Conservation (phyloP, 2,113 vertebrate species). For the Platanista minor region DNA sequence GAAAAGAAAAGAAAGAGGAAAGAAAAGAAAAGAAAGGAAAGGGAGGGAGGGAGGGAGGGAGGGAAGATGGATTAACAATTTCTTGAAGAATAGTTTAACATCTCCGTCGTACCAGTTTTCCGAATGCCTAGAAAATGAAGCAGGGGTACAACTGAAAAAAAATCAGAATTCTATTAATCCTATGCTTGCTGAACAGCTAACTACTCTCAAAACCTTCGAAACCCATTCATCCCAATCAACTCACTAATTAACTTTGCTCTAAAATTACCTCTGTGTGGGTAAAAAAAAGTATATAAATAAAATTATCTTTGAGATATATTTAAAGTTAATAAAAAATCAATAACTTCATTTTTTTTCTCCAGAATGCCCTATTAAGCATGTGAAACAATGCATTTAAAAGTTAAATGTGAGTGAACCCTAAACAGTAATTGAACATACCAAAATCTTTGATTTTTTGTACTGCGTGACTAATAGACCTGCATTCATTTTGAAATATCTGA, state of each 20-base stretch:
- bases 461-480: conserved; percentile 72
- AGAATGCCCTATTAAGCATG: conserved; percentile 49
- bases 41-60: background rate
- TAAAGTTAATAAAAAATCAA: conserved; percentile 44
- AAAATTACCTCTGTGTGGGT: background rate
- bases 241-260: background rate
- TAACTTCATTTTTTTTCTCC: conserved; percentile 29
- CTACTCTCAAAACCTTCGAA: background rate
- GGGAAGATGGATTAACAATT: background rate
- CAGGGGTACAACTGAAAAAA: background rate
- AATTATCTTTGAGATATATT: conserved; percentile 23
- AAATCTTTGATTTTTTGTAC: conserved; percentile 59
- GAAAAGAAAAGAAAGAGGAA: background rate
- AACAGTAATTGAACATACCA: conserved; percentile 35
- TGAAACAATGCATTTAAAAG: conserved; percentile 33
- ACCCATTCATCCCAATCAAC: background rate
- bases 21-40: background rate
- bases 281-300: conserved; percentile 18
- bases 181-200: background rate
- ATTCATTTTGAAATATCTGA: conserved; percentile 79
- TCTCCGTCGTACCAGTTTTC: background rate
- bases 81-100: background rate
- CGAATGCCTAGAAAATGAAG: background rate
- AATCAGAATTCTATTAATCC: background rate
- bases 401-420: conserved; percentile 36